Percentiles rank a stretch among this genome's conserved stretches.
phyloP scores from a whole-genome alignment of 2,113 vertebrate species.

The Pungitius pungitius region DNA sequence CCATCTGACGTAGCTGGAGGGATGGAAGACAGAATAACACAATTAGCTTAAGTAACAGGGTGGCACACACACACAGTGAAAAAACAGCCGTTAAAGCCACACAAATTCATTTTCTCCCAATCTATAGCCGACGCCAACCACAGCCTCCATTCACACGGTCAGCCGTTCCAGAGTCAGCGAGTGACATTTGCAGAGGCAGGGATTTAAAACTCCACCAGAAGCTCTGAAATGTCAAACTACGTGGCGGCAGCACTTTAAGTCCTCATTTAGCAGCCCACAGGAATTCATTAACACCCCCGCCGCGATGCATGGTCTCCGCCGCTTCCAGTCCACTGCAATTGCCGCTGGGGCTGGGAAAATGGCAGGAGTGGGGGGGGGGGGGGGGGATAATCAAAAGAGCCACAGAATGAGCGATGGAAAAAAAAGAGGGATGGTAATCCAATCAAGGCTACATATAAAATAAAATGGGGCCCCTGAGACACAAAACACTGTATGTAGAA shows the following conservation, averaged over 20 bases:
- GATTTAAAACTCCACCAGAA: constrained; percentile 68
- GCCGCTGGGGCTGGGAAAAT: constrained; percentile 36
- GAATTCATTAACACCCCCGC: constrained; percentile 77
- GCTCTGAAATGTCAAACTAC: constrained; percentile 73
- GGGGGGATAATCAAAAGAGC: constrained; percentile 11
- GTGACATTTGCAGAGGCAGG: constrained; percentile 72
- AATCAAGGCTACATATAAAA: constrained; percentile 57
- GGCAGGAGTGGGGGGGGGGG: constrained; percentile 36
- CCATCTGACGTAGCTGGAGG: constrained; percentile 89
- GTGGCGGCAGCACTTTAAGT: constrained; percentile 66
- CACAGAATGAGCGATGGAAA: constrained; percentile 19
- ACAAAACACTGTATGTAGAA: constrained; percentile 28
- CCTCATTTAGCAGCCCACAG: constrained; percentile 72
- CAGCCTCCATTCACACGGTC: constrained; percentile 52
- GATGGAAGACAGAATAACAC: constrained; percentile 40
- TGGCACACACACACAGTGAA: constrained; percentile 18
- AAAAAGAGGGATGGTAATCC: constrained; percentile 52
- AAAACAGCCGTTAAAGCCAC: constrained; percentile 15
- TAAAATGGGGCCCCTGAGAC: constrained; percentile 50
- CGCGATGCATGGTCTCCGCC: constrained; percentile 56
- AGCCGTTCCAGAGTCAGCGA: constrained; percentile 38
- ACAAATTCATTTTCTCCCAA: constrained; percentile 18
- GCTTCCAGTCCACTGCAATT: constrained; percentile 44
- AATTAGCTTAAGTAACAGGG: constrained; percentile 36
- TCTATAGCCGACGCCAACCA: constrained; percentile 44